Percentiles rank a stretch among this genome's conserved stretches.
These are phyloP conservation scores for Ornithorhynchus anatinus DNA, from an alignment of 2,113 vertebrate species.

Conservation along the genomic window DNA sequence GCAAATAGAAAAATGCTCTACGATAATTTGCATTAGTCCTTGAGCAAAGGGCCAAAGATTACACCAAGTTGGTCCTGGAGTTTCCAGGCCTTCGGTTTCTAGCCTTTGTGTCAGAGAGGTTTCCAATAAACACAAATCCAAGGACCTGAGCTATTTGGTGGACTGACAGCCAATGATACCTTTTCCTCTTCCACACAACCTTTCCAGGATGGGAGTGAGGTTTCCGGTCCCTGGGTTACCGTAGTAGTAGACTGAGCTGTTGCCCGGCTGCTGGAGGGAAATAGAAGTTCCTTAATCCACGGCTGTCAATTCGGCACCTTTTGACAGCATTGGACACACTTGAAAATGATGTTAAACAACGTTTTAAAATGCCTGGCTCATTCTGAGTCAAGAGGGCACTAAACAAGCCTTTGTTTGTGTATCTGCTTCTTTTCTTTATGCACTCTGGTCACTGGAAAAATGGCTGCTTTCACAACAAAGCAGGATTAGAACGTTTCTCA, in stretches of 20 bases:
- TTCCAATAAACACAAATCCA: no score
- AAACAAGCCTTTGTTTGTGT: not conserved
- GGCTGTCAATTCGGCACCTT: not conserved
- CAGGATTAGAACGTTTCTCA: not conserved
- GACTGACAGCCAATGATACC: no score
- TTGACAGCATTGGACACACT: conserved; percentile 1
- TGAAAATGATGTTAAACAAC: conserved; percentile 12
- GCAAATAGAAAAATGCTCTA: no score
- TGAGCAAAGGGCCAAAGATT: no score
- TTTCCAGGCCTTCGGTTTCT: no score
- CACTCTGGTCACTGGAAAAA: not conserved
- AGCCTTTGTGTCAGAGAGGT: no score
- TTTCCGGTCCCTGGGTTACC: not conserved
- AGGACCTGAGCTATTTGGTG: no score
- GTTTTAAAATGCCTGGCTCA: not conserved
- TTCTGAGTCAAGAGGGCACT: conserved; percentile 18
- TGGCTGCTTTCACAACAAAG: not conserved
- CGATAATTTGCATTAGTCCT: no score
- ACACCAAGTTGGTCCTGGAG: no score
- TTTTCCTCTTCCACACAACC: no score
- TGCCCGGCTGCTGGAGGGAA: not conserved
- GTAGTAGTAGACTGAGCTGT: not conserved
- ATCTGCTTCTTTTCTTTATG: not conserved
- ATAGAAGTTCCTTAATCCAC: not conserved
- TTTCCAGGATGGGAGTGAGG: not conserved